Base-by-base conservation (phyloP, 1,140 invertebrate genomes). In the Belonocnema kinseyi region DNA sequence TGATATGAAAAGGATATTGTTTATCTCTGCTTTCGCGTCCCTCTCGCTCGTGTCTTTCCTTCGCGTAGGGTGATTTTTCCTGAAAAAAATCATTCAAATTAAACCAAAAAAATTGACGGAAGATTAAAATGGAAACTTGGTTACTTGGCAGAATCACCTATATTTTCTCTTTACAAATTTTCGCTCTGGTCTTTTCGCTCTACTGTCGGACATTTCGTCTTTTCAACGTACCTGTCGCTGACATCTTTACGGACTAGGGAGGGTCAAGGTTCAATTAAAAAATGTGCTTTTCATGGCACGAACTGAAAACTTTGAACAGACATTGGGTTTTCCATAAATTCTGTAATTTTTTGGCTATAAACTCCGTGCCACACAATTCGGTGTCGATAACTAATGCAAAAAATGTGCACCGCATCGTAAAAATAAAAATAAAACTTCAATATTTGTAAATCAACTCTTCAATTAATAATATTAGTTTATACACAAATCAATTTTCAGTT, bases 1-100 rank as follows among this genome's bases (percentile, higher is more conserved):
- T 74, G 77, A 21, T 84, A 83, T 77, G 70, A 94, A 95, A 95
- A 95, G 94, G 95, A 95, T 95, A 95, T 95, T 95, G 94, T 94
- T 95, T 95, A 79, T 95, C 95, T 86, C 95, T 91, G 74, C 92
- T 91, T 88, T 95, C 94, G 78, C 92, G 92, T 52, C 93, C 90
- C 79, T 95, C 95, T 79, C 95, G 93, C 72, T 94, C 94, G 79
- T 94, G 92, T 85, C 94, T 87, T 81, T 94, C 93, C 82, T 93
- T 91, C 19, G 88, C 83, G 83, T 95, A 95, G 33, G 94, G 94
- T 26, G 94, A 95, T 86, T 95, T 94, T 88, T 95, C 94, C 94
- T 95, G 91, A 84, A 93, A 93, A 84, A 85, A 90, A 12, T 56
- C 21, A 2, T 17, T 19, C 21, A 12, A 19, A 56, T 10, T 72